Conservation (phyloP, 1,140 invertebrate species). For the Helicoverpa zea region DNA sequence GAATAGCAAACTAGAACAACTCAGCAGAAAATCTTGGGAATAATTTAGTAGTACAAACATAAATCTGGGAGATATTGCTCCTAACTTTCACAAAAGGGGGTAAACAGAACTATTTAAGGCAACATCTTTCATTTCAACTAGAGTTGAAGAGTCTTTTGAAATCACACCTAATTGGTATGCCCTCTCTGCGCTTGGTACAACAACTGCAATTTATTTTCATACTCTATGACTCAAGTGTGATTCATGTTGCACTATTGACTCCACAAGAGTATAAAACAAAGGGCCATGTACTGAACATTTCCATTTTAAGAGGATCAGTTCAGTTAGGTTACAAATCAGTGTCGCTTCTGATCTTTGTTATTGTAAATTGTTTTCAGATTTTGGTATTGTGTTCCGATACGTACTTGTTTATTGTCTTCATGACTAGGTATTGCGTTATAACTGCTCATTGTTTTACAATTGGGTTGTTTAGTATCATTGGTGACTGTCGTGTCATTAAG, state of each 20-base stretch:
- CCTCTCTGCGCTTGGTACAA: slow-evolving; percentile 31
- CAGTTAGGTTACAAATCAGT: slow-evolving; percentile 56
- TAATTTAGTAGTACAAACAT: slow-evolving; percentile 15
- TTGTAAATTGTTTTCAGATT: slow-evolving; percentile 36
- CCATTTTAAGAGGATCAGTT: slow-evolving; percentile 51
- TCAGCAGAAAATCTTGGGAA: slow-evolving; percentile 22
- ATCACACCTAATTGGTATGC: slow-evolving; percentile 55
- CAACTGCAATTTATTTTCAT: slow-evolving; percentile 55
- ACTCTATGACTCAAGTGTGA: slow-evolving; percentile 54
- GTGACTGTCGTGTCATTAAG: neutral
- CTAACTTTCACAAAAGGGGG: slow-evolving; percentile 19
- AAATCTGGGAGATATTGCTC: slow-evolving; percentile 32
- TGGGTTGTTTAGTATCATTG: neutral
- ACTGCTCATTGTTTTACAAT: slow-evolving; percentile 2
- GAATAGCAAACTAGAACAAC: slow-evolving; percentile 22
- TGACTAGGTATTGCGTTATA: neutral
- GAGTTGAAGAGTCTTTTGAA: slow-evolving; percentile 49
- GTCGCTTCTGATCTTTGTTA: slow-evolving; percentile 51
- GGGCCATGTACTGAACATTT: slow-evolving; percentile 43
- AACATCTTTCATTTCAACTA: slow-evolving; percentile 28
- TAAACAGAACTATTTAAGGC: slow-evolving; percentile 16
- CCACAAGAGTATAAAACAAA: slow-evolving; percentile 52
- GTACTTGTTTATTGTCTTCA: neutral
- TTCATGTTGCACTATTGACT: slow-evolving; percentile 58
- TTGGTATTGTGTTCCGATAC: slow-evolving; percentile 7